Evolutionary conservation across 2,797 vertebrate genomes (phyloP).

Genomic region (Mormyrus hasselquistii): DNA sequence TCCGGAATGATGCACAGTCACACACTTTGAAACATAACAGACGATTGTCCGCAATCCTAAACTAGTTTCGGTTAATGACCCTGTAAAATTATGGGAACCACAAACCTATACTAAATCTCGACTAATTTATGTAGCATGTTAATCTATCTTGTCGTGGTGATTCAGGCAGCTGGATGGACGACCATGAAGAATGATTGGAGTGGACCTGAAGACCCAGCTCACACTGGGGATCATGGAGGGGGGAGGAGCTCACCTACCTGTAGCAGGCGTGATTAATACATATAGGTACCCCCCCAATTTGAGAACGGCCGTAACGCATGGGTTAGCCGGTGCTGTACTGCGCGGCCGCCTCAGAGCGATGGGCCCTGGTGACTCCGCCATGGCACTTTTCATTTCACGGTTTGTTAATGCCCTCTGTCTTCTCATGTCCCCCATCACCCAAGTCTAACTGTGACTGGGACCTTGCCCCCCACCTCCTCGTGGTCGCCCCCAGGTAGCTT

Average conservation of each 20-base stretch:
- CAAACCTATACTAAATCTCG: background rate
- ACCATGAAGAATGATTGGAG: background rate
- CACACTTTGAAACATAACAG: background rate
- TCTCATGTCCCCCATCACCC: constrained; percentile 35
- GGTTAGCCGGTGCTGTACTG: constrained; percentile 46
- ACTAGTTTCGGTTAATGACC: background rate
- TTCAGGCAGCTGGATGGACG: background rate
- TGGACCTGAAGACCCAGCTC: background rate
- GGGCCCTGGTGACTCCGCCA: constrained; percentile 48
- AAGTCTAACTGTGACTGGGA: background rate
- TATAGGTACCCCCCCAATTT: constrained; percentile 54
- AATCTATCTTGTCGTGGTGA: background rate
- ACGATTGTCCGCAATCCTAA: background rate
- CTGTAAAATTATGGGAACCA: background rate
- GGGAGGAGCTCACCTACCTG: constrained; percentile 19
- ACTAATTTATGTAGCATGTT: background rate
- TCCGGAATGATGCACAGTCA: background rate
- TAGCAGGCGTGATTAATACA: constrained; percentile 50
- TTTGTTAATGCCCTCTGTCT: constrained; percentile 67
- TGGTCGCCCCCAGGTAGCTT: background rate
- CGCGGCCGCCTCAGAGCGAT: constrained; percentile 41
- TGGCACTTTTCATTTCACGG: constrained; percentile 69
- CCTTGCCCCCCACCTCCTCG: background rate
- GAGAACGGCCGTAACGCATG: constrained; percentile 63
- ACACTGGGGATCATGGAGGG: background rate